Conservation (phyloP, 2,113 vertebrate genomes). For the Nothoprocta pentlandii region DNA sequence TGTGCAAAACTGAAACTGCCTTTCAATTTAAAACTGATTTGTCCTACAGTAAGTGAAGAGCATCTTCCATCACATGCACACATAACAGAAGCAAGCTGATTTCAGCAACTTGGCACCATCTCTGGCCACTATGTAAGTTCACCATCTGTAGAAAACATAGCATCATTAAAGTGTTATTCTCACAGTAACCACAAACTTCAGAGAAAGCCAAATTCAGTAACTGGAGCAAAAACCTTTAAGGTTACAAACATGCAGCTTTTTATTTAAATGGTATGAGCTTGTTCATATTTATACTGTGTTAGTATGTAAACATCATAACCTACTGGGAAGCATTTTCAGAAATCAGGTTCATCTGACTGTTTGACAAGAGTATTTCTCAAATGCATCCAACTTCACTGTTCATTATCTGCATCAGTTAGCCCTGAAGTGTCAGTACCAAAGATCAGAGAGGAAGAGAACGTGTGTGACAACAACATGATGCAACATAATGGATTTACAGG, state of each 20-base stretch:
- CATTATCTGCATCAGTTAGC: neutral
- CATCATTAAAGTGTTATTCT: neutral
- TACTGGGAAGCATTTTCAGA: neutral
- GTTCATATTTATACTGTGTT: neutral
- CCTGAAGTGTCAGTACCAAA: neutral
- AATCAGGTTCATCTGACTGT: neutral
- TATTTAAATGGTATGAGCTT: neutral
- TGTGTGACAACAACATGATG: neutral
- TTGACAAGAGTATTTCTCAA: neutral
- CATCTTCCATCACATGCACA: neutral
- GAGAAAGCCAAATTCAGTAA: neutral
- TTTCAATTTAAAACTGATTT: neutral
- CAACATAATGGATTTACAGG: neutral
- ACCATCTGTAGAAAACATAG: neutral
- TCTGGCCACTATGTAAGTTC: neutral
- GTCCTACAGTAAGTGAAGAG: neutral
- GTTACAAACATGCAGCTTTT: neutral
- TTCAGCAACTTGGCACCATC: neutral
- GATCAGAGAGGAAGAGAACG: neutral
- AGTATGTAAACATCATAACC: neutral
- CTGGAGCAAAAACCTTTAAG: neutral
- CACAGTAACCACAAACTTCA: neutral
- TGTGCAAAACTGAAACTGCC: neutral
- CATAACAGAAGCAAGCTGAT: neutral
- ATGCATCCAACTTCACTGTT: neutral